Evolutionary conservation across 2,113 vertebrate genomes (phyloP), one percentile per base, ranked within the genome.

Genomic region (Stegostoma tigrinum): DNA sequence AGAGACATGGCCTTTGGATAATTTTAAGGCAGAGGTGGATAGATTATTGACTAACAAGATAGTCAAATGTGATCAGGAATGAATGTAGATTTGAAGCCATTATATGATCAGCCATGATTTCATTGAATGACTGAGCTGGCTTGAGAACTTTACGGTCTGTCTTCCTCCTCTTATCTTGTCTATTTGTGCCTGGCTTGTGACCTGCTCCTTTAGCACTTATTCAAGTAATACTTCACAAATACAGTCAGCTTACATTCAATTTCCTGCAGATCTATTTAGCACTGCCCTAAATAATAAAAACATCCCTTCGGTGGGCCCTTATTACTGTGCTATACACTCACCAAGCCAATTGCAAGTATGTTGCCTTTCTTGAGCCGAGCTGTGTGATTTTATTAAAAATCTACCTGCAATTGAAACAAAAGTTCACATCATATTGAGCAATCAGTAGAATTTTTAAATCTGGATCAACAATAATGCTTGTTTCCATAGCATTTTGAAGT

Each of bases 361-460:
- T 91, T 66, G 89, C 19, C 21, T 83, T 5, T 45, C 80, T 38
- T 38, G 52, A 24, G 24, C 52, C 38, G 23, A 19, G 5, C 6
- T 23, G 4, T 67, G 89, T 66, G 66, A 38, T 91, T 66, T n/a
- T 66, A 91, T 91, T 66, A 91, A 91, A 87, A 89, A 89, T 52
- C 48, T 8, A 61, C 27, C 27, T 61, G 27, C 30, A 30, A 34
- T 14, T 3, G 5, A 90, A 90, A 64, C 30, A 34, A 34, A 61
- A n/a, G 30, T 90, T 90, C 24, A 64, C 52, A 64, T 30, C 30
- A 90, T 90, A 34, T 64, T 64, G 52, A 61, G 48, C 61, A 15
- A 30, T 34, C 12, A 90, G 61, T 27, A 61, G 3, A 90, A 61
- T 6, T 61, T 34, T 30, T 3, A 8, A 89, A 30, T 55, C 80